phyloP scores from a whole-genome alignment of 1,140 invertebrate species.

The Planococcus citri region DNA sequence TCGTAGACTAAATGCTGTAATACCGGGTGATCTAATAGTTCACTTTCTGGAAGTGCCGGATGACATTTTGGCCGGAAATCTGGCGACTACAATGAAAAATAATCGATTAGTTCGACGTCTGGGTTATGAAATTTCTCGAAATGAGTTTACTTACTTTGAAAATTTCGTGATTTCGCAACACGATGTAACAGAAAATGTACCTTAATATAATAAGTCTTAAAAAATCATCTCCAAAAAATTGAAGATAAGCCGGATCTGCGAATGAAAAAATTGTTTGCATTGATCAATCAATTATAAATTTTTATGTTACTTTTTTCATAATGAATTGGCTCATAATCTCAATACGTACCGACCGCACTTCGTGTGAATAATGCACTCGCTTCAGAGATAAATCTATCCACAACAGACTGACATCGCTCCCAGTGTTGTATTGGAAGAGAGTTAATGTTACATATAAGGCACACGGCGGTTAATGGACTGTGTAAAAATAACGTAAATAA shows the following conservation, averaged over 20 bases:
- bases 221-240: conserved; percentile 91
- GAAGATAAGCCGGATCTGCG: conserved; percentile 62
- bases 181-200: conserved; percentile 86
- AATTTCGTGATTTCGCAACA: conserved; percentile 68
- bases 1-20: conserved; percentile 70
- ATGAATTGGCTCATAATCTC: too few relatives aligned
- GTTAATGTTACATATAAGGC: conserved; percentile 78
- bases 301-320: too few relatives aligned
- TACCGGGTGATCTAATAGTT: conserved; percentile 75
- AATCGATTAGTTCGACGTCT: too few relatives aligned
- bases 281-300: too few relatives aligned
- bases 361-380: conserved; percentile 63
- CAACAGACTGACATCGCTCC: conserved; percentile 77
- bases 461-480: conserved; percentile 83
- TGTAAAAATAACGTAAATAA: conserved; percentile 92
- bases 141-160: conserved; percentile 39
- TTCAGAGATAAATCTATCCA: conserved; percentile 82
- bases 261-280: too few relatives aligned
- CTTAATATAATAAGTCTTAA: conserved; percentile 72
- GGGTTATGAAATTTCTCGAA: too few relatives aligned
- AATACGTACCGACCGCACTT: background rate
- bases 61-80: conserved; percentile 65
- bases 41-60: conserved; percentile 72
- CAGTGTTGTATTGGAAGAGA: conserved; percentile 74
- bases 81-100: conserved; percentile 2